Percentiles rank a stretch among this genome's conserved stretches.
Conservation (phyloP, 2,797 vertebrate species). For the Hoplostethus mediterraneus region DNA sequence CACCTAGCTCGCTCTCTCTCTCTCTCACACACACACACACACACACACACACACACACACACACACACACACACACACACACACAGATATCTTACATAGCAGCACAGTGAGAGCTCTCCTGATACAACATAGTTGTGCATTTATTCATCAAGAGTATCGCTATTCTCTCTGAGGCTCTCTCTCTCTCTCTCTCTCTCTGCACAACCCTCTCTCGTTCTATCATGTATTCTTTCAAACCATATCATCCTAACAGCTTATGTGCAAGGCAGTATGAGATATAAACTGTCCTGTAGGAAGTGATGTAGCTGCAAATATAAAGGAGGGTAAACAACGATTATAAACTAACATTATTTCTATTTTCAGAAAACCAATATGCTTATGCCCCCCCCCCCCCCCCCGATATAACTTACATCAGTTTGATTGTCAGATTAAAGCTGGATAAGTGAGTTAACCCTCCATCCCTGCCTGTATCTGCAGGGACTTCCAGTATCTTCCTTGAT, state of each 20-base stretch:
- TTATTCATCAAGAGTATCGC: neutral
- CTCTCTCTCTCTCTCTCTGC: neutral
- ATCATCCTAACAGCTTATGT: neutral
- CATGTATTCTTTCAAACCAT: neutral
- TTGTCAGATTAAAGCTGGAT: too few species aligned
- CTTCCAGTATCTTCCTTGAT: neutral
- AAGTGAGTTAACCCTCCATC: too few species aligned
- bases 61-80: neutral
- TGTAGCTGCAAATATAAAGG: too few species aligned
- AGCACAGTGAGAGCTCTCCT: conserved; percentile 10
- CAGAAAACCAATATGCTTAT: too few species aligned
- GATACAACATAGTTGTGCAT: conserved; percentile 8
- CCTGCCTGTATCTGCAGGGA: too few species aligned
- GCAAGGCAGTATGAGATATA: neutral
- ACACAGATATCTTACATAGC: neutral
- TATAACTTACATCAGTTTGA: too few species aligned
- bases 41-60: neutral
- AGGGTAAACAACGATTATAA: too few species aligned
- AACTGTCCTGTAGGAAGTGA: too few species aligned
- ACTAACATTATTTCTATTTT: too few species aligned
- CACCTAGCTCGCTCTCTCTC: neutral
- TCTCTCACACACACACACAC: neutral
- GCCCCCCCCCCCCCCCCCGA: too few species aligned
- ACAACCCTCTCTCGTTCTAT: neutral
- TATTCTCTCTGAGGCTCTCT: neutral